phyloP scores from a whole-genome alignment of 2,113 vertebrate species.

The Thamnophis sirtalis region DNA sequence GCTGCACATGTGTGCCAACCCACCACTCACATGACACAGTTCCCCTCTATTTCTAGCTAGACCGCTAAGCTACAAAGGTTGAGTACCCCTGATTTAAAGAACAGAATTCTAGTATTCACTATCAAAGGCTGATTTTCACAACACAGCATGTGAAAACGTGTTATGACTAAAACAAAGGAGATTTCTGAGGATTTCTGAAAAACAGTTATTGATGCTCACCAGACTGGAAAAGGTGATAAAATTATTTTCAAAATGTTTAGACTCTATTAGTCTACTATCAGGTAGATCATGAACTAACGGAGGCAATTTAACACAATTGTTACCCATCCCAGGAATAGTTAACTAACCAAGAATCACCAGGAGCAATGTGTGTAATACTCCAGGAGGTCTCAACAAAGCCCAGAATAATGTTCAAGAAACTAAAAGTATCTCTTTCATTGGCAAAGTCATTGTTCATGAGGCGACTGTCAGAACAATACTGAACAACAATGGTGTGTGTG shows the following conservation, averaged over 20 bases:
- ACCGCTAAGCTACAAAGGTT: not conserved
- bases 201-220: not conserved
- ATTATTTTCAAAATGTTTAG: not conserved
- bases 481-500: not conserved
- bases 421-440: not conserved
- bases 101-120: not conserved
- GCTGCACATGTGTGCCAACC: rapidly evolving
- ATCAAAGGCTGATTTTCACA: not conserved
- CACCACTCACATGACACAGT: rapidly evolving
- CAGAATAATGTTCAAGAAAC: not conserved
- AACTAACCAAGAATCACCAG: not conserved
- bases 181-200: not conserved
- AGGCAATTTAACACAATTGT: not conserved
- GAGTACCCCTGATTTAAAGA: not conserved
- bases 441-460: not conserved
- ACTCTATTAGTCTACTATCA: not conserved
- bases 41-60: not conserved
- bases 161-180: not conserved
- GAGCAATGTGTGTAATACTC: not conserved
- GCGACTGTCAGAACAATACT: not conserved
- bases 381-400: not conserved
- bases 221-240: not conserved
- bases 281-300: not conserved
- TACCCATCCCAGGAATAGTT: not conserved
- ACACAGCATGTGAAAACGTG: not conserved